Evolutionary conservation across 2,888 invertebrate species (phyloP), one percentile per base, ranked within the genome.

Genomic region (Dromius quadrimaculatus): DNA sequence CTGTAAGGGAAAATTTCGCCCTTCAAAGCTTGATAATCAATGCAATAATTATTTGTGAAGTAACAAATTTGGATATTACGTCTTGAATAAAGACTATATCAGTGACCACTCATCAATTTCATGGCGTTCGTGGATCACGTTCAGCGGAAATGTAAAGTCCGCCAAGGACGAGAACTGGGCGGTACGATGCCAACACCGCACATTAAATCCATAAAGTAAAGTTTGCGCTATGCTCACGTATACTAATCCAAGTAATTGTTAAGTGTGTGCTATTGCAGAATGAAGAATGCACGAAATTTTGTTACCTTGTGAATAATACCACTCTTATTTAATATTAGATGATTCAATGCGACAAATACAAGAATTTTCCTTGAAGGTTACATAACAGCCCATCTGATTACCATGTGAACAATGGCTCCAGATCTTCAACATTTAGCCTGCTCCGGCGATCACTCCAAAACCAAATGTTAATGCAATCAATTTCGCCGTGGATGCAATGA

Each of bases 391-490:
- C 28, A 50, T 50, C 64, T 65, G 50, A 65, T 65, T 65, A 65
- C 28, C 64, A 65, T 65, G 64, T 65, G 64, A 65, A 65, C 64
- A 65, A 65, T 65, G 34, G 64, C 22, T 28, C 11, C 38, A 9
- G 38, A 57, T 34, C 34, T 17, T 57, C 38, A 36, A 11, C 22
- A 22, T 6, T n/a, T 28, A 28, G 28, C 32, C 15, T 28, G 32
- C 57, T 17, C 34, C 8, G 17, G 34, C 59, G 20, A 34, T 36
- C 61, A 32, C 63, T 64, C 64, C 64, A 65, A 50, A 65, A 65
- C 64, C 34, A 65, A 65, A 65, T 65, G 64, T 47, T 65, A 65
- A 65, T 65, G 64, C 64, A 65, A 65, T 65, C 64, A 65, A 65
- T 65, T 65, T 61, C 20, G 64, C 47, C 13, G 63, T n/a, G 17